These are phyloP conservation scores for Nemoura dubitans DNA, from an alignment of 2,888 invertebrate species.

Conservation along the genomic window DNA sequence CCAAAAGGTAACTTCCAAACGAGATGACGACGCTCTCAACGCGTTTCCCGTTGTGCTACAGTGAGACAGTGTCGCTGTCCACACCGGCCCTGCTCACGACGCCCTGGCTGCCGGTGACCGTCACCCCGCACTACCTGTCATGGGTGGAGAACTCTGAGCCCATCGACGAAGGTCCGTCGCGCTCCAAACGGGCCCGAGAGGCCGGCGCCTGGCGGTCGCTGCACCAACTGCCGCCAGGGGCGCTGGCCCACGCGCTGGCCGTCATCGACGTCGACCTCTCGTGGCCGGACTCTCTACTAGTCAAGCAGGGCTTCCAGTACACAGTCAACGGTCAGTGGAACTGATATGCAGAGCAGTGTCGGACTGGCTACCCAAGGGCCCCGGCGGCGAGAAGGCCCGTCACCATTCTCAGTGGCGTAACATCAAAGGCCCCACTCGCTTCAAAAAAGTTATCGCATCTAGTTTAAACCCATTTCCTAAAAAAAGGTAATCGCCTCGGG, in stretches of 20 bases:
- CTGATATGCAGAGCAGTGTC: too few relatives aligned
- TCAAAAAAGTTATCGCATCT: too few relatives aligned
- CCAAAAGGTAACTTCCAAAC: too few relatives aligned
- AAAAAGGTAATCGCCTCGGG: too few relatives aligned
- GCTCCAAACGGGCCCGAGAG: neutral
- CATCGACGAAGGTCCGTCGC: neutral
- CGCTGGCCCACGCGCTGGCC: neutral
- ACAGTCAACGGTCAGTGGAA: neutral
- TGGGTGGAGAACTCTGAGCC: neutral
- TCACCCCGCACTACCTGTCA: neutral
- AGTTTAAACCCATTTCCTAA: too few relatives aligned
- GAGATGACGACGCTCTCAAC: too few relatives aligned
- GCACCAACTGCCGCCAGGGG: neutral
- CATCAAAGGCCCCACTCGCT: too few relatives aligned
- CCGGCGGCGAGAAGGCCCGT: too few relatives aligned
- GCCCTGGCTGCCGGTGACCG: neutral
- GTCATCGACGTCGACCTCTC: neutral
- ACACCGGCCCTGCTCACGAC: neutral
- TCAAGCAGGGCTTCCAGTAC: neutral
- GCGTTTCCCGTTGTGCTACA: neutral
- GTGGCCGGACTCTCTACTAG: neutral
- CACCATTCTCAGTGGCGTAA: too few relatives aligned
- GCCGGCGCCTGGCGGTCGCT: neutral
- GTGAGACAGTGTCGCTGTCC: neutral
- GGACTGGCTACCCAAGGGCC: too few relatives aligned